Evolutionary conservation across 1,140 invertebrate species (phyloP).

Genomic region (Caenorhabditis tropicalis): DNA sequence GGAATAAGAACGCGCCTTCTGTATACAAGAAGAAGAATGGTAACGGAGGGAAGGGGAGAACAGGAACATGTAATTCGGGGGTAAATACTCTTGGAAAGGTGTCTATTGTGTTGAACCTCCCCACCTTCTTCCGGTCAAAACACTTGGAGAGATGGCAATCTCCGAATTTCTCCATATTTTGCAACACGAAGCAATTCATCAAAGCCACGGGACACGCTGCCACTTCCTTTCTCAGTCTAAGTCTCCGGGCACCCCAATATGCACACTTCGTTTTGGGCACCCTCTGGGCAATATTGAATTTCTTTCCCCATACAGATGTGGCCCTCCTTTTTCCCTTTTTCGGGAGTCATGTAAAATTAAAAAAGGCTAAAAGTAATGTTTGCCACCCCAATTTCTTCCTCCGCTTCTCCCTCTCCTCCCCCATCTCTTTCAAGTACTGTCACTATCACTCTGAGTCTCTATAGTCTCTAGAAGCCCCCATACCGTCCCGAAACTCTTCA

Average conservation of each 20-base stretch:
- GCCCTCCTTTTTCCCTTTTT: neutral
- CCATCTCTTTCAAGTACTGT: slow-evolving; percentile 12
- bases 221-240: slow-evolving; percentile 2
- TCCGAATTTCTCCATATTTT: neutral
- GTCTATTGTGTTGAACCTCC: neutral
- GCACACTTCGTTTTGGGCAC: neutral
- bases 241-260: slow-evolving; percentile 1
- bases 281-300: neutral
- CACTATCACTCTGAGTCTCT: slow-evolving; percentile 11
- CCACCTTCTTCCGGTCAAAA: slow-evolving; percentile 8
- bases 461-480: neutral
- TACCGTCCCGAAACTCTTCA: neutral
- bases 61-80: slow-evolving; percentile 36
- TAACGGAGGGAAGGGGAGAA: neutral
- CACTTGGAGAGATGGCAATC: slow-evolving; percentile 22
- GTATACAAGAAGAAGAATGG: neutral
- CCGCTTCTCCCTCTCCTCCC: neutral
- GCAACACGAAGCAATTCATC: slow-evolving; percentile 1
- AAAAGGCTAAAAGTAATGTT: too few species aligned
- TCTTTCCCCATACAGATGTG: neutral
- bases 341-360: neutral
- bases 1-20: neutral
- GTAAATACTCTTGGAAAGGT: slow-evolving; percentile 7
- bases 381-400: neutral
- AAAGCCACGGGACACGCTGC: slow-evolving; percentile 1